Conservation (phyloP, 2,797 vertebrate species). For the Podargus strigoides region DNA sequence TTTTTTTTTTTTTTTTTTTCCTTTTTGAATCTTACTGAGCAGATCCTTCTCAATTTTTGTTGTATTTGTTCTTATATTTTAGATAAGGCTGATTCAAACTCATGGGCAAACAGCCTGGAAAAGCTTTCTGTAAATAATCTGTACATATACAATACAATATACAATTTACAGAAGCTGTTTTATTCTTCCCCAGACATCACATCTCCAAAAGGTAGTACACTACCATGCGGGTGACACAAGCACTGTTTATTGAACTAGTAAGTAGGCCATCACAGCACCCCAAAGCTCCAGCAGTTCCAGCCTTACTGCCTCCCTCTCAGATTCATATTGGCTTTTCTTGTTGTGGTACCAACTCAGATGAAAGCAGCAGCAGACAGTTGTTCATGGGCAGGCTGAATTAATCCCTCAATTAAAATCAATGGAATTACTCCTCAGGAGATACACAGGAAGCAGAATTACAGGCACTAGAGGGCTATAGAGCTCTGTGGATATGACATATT, state of each 20-base stretch:
- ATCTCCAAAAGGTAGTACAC: background rate
- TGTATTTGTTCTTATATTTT: background rate
- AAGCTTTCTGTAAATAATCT: background rate
- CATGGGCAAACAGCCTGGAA: background rate
- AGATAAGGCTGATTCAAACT: background rate
- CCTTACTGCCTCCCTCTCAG: background rate
- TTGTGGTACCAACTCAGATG: background rate
- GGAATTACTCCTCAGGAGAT: background rate
- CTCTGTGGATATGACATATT: background rate
- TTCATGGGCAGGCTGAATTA: background rate
- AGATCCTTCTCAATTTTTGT: background rate
- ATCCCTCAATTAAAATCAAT: background rate
- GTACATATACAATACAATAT: background rate
- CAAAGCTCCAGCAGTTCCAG: background rate
- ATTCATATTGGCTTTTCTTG: background rate
- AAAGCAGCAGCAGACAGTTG: background rate
- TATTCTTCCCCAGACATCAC: background rate
- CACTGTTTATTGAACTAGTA: background rate
- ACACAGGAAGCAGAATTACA: background rate
- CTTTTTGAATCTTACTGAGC: background rate
- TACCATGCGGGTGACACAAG: background rate
- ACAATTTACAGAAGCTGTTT: background rate
- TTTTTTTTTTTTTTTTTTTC: rapidly evolving
- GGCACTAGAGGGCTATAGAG: background rate
- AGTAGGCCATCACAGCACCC: background rate